Evolutionary conservation across 1,140 invertebrate genomes (phyloP), one percentile per base, ranked within the genome.

Genomic region (Cotesia typhae): DNA sequence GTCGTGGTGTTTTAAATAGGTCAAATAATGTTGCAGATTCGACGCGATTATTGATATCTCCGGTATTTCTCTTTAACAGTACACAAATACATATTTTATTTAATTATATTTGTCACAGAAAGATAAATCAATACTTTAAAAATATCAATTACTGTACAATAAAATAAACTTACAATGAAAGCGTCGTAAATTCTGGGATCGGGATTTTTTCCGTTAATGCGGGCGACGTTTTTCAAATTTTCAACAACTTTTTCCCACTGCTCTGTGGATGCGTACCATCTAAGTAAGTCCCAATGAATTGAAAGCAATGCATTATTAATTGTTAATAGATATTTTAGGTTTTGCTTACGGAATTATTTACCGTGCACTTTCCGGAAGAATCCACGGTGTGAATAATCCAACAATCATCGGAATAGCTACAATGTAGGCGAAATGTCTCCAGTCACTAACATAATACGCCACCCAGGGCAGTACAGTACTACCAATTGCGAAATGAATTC

Each of bases 1-100:
- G 81, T 1, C 88, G 83, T 0, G 87, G 87, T 36, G 88, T 90
- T 71, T 82, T 88, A 75, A 92, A 89, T 6, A 92, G 80, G 76
- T 90, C 89, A 7, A 88, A 71, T 6, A 92, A 83, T 69, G 78
- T 86, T 72, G 78, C 88, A 74, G 79, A 83, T 79, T 81, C 87
- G 67, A 81, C 86, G 72, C 71, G 70, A 10, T 71, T 72, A 4
- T 78, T 74, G 0, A 77, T 67, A 4, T 77, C 76, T 37, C 80
- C 81, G 7, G 82, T 38, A 61, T 84, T 86, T 36, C 69, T 75
- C 85, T 87, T 61, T 14, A 64, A 38, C 14, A 65, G 7, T 55
- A 53, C 14, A 41, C 55, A 28, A 74, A 67, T 55, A 65, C 35
- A 55, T 38, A 4, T 53, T 47, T 74, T 64, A 20, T 59, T 63